Base-by-base conservation (phyloP, 2,797 vertebrate species). In the Premnoplex brunnescens region DNA sequence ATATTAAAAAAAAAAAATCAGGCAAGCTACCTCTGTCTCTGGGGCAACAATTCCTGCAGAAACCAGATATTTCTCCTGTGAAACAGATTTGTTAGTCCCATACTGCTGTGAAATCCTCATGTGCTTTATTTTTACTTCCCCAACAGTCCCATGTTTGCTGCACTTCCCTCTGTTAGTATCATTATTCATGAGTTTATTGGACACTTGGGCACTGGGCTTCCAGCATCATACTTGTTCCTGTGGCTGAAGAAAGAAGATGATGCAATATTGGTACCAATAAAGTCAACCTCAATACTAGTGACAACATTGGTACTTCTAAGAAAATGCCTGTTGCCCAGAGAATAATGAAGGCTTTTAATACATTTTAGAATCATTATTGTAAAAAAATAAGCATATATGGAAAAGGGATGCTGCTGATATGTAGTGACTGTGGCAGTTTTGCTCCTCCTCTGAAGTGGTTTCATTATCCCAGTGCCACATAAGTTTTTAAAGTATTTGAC, bases 11-110 rank as follows among this genome's bases (percentile, higher is more conserved):
- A 81, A 71, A 28, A 23, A 56, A 55, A 55, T 59, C n/a, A 88
- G 64, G 49, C 34, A 91, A 93, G 44, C 64, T 80, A 88, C 64
- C 46, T 91, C 64, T 77, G 64, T 77, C 78, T 92, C 89, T 85
- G 58, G 59, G 91, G 64, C 49, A 95, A 89, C 36, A 89, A 71
- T 27, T 88, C 54, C 75, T 93, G 68, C 46, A 88, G 78, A 96
- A 96, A 96, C n/a, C 34, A 95, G 83, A 60, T 80, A 92, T 71
- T 88, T 91, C 37, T 95, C 85, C 82, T 64, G 76, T 68, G 66
- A 91, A 93, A 91, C n/a, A 73, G 43, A 91, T 85, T 71, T 87
- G 63, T 76, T 66, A 95, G 34, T 20, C 79, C 32, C 37, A 72
- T 36, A 27, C 27, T 72, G 52, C 41, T 88, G n/a, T 72, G 62